Evolutionary conservation across 2,113 vertebrate species (phyloP).

Genomic region (Triplophysa dalaica): DNA sequence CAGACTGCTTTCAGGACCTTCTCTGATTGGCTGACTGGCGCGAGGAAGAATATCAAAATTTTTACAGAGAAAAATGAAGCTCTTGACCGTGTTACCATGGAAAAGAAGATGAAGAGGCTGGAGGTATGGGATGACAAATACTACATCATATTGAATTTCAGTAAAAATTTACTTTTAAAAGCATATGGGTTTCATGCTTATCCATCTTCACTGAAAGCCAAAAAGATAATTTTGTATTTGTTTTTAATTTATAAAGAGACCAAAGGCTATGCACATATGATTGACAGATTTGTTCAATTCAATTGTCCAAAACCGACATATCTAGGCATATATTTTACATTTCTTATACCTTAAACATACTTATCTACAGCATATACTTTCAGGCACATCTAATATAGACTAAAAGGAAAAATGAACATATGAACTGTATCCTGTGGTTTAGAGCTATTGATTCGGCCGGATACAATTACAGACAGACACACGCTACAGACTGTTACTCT

Average conservation of each 20-base stretch:
- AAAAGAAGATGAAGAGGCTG: constrained; percentile 85
- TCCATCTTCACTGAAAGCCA: not conserved
- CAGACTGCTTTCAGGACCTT: constrained; percentile 82
- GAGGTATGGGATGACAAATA: constrained; percentile 76
- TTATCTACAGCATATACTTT: not conserved
- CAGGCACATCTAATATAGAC: not conserved
- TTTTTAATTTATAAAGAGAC: not conserved
- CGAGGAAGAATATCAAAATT: constrained; percentile 80
- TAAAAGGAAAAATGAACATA: not conserved
- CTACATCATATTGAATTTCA: not conserved
- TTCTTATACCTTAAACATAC: not conserved
- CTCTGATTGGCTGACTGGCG: constrained; percentile 83
- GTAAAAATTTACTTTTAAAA: not conserved
- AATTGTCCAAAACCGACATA: not conserved
- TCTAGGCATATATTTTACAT: not conserved
- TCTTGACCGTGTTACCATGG: constrained; percentile 82
- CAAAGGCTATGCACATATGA: not conserved
- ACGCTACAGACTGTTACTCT: constrained; percentile 38
- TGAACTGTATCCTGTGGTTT: constrained; percentile 18
- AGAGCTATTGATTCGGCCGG: constrained; percentile 41
- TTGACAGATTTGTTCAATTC: not conserved
- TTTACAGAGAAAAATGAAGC: constrained; percentile 75
- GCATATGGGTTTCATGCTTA: not conserved
- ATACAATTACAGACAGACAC: constrained; percentile 26
- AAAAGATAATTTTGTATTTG: not conserved